Percentiles rank a stretch among this genome's conserved stretches.
Conservation (phyloP, 2,888 invertebrate genomes). For the Noctua fimbriata region DNA sequence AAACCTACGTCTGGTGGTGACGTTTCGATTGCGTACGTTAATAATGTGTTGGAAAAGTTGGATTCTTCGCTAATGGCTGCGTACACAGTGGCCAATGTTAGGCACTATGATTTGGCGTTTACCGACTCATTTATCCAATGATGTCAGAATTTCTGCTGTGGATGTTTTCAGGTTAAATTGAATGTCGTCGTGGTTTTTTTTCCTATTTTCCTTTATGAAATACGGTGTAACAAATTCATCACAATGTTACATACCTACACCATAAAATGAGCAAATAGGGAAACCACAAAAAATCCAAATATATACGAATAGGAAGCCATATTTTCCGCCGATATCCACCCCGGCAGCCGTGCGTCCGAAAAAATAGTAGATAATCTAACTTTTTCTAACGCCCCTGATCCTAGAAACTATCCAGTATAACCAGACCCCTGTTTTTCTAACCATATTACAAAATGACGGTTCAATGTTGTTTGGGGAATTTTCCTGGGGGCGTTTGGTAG, state of each 20-base stretch:
- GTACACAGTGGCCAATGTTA: conserved; percentile 42
- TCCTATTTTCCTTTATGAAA: background rate
- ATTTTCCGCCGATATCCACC: conserved; percentile 88
- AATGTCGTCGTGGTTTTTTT: background rate
- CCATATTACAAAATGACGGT: conserved; percentile 39
- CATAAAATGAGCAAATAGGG: conserved; percentile 71
- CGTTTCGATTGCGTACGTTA: conserved; percentile 76
- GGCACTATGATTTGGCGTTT: conserved; percentile 5
- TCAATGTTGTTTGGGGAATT: conserved; percentile 71
- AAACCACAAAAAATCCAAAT: conserved; percentile 78
- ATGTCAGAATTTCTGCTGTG: background rate
- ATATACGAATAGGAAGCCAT: conserved; percentile 89
- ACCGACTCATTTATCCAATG: background rate
- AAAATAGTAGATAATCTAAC: conserved; percentile 90
- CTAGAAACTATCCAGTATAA: conserved; percentile 70
- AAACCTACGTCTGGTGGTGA: conserved; percentile 84
- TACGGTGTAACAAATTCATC: conserved; percentile 5
- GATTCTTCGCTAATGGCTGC: conserved; percentile 57
- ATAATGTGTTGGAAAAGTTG: conserved; percentile 66
- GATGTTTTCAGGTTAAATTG: background rate
- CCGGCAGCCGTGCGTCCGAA: conserved; percentile 86
- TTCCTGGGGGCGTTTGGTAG: conserved; percentile 83
- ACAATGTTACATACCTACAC: conserved; percentile 14
- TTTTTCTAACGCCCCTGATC: conserved; percentile 88
- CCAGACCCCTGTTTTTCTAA: conserved; percentile 46